Percentiles rank a stretch among this genome's conserved stretches.
phyloP scores from a whole-genome alignment of 2,888 invertebrate species.

The Megaustenia siamemsis region DNA sequence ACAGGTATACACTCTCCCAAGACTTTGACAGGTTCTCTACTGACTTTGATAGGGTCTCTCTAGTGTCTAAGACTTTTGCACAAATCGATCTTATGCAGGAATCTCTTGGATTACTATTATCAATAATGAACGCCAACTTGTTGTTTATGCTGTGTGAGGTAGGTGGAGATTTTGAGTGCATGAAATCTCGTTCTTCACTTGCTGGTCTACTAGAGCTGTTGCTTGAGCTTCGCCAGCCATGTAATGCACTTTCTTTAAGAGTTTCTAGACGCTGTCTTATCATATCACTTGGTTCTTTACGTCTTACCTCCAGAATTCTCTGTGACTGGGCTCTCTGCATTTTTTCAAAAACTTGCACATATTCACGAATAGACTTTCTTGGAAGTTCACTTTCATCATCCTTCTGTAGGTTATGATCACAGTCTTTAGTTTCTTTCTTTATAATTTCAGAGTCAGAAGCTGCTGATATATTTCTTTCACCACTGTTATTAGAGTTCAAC shows the following conservation, averaged over 20 bases:
- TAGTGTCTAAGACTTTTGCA: background rate
- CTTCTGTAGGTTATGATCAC: conserved; percentile 52
- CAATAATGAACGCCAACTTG: background rate
- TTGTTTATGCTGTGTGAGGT: conserved; percentile 6
- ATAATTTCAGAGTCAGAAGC: conserved; percentile 84
- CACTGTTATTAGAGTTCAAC: conserved; percentile 61
- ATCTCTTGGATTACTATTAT: background rate
- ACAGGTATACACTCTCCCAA: background rate
- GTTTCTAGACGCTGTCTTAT: conserved; percentile 72
- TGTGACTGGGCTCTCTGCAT: conserved; percentile 61
- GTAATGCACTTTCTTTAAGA: conserved; percentile 63
- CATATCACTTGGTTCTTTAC: conserved; percentile 68
- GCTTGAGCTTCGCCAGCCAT: conserved; percentile 55
- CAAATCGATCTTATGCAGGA: background rate
- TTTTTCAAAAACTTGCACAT: conserved; percentile 72
- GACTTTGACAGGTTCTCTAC: conserved; percentile 16
- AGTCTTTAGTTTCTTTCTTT: conserved; percentile 86
- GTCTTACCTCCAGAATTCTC: conserved; percentile 62
- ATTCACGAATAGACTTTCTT: conserved; percentile 68
- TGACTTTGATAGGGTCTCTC: conserved; percentile 23
- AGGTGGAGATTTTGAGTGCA: conserved; percentile 41
- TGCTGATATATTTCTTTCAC: conserved; percentile 79
- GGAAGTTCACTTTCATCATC: conserved; percentile 35
- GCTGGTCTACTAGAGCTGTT: conserved; percentile 57
- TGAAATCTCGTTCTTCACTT: conserved; percentile 64